phyloP scores from a whole-genome alignment of 2,113 vertebrate genomes.

The Rhodinocichla rosea region DNA sequence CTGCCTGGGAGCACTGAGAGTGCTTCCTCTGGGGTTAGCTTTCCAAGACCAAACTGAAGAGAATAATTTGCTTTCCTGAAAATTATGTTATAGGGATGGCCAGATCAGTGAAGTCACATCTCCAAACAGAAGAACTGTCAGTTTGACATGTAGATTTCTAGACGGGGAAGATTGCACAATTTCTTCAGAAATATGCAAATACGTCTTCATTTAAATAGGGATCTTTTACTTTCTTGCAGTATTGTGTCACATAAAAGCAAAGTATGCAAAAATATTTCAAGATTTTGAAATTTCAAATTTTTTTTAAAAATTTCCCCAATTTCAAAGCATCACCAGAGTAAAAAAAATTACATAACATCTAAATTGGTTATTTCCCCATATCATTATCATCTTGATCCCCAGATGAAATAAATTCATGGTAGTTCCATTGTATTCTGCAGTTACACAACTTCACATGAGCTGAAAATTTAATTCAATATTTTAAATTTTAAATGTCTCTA shows the following conservation, averaged over 20 bases:
- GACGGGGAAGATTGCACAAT: neutral
- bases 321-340: neutral
- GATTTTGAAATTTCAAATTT: neutral
- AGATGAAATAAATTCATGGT: neutral
- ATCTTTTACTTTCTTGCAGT: neutral
- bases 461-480: neutral
- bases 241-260: neutral
- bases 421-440: neutral
- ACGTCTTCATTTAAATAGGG: neutral
- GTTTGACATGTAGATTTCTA: neutral
- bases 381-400: neutral
- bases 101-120: neutral
- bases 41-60: neutral
- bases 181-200: neutral
- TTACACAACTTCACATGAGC: neutral
- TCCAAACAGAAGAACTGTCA: neutral
- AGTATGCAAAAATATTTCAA: neutral
- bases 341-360: neutral
- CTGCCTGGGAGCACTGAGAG: neutral
- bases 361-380: neutral
- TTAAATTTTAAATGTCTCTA: neutral
- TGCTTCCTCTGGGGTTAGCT: neutral
- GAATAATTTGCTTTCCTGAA: neutral
- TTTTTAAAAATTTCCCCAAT: neutral
- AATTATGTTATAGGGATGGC: neutral